Evolutionary conservation across 2,113 vertebrate genomes (phyloP).

Genomic region (Labeo rohita): DNA sequence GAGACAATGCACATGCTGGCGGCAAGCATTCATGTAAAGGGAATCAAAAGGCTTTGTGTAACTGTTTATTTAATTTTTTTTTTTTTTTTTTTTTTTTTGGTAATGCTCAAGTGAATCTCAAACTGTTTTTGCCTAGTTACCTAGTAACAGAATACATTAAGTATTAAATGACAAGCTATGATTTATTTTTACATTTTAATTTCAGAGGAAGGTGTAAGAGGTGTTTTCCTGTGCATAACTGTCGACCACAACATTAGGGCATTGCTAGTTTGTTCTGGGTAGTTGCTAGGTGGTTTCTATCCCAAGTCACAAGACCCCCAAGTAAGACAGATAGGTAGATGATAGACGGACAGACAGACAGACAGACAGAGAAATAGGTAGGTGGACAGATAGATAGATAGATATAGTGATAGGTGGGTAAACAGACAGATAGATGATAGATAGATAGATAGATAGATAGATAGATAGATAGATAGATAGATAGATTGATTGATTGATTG

Average conservation of each 20-base stretch:
- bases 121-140: background rate
- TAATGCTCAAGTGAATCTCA: background rate
- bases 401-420: too few relatives aligned
- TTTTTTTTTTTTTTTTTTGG: background rate
- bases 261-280: background rate
- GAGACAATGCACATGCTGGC: constrained; percentile 21
- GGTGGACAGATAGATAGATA: too few relatives aligned
- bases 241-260: background rate
- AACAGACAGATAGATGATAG: too few relatives aligned
- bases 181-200: too few relatives aligned
- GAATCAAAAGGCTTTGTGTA: constrained; percentile 22
- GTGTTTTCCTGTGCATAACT: background rate
- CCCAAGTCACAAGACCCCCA: background rate
- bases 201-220: background rate
- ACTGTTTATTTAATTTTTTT: background rate
- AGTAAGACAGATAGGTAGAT: background rate
- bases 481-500: too few relatives aligned
- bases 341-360: too few relatives aligned
- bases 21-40: background rate
- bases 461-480: too few relatives aligned
- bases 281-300: background rate
- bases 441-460: too few relatives aligned
- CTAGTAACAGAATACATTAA: background rate
- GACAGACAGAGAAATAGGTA: too few relatives aligned
- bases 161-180: too few relatives aligned